phyloP scores from a whole-genome alignment of 2,888 invertebrate species.

The Clusia tigrina region DNA sequence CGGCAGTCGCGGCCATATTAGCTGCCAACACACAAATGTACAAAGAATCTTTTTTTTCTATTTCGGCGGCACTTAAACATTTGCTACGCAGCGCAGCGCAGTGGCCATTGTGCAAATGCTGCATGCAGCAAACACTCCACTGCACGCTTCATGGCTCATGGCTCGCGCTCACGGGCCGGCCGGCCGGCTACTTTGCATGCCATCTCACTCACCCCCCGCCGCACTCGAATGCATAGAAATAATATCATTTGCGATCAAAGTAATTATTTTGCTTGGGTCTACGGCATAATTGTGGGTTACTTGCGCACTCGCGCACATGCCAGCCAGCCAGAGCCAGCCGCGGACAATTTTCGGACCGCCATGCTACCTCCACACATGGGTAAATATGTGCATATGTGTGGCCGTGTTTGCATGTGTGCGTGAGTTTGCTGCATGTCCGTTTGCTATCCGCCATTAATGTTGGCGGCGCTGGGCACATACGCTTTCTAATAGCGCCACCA shows the following conservation, averaged over 20 bases:
- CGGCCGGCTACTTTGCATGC: background rate
- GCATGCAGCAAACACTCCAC: background rate
- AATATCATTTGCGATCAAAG: slow-evolving; percentile 57
- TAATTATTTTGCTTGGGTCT: slow-evolving; percentile 56
- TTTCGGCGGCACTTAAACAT: background rate
- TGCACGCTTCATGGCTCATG: background rate
- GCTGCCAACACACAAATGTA: slow-evolving; percentile 22
- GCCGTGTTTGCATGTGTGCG: background rate
- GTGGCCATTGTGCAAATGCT: background rate
- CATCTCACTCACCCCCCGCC: background rate
- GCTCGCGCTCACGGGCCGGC: background rate
- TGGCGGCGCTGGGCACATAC: slow-evolving; percentile 28
- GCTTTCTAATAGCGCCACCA: background rate
- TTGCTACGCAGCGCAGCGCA: background rate
- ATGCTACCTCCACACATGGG: too few species aligned
- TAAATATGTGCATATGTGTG: slow-evolving; percentile 11
- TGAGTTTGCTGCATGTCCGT: slow-evolving; percentile 15
- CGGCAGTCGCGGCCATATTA: slow-evolving; percentile 3
- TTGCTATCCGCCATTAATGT: slow-evolving; percentile 35
- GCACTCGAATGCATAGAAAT: slow-evolving; percentile 39
- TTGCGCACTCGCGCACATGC: slow-evolving; percentile 17
- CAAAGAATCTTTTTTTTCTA: background rate
- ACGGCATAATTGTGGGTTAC: slow-evolving; percentile 53
- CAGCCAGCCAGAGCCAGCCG: slow-evolving; percentile 10
- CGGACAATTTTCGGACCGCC: slow-evolving; percentile 12